Evolutionary conservation across 2,888 invertebrate genomes (phyloP).

Genomic region (Mycalesis mineus): DNA sequence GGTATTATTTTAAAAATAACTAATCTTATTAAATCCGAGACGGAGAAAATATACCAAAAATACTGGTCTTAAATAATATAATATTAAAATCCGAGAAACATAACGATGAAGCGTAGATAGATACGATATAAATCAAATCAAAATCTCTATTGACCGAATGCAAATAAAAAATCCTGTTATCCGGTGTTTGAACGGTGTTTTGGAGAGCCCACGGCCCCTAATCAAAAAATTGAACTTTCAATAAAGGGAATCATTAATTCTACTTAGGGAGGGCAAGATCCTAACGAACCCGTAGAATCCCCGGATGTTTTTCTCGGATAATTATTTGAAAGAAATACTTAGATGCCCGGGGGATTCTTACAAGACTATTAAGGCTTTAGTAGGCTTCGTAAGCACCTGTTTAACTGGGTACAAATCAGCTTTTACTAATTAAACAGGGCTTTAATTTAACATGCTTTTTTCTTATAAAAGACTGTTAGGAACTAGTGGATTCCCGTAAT

Average conservation of each 20-base stretch:
- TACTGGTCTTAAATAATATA: too few relatives aligned
- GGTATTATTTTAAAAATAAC: too few relatives aligned
- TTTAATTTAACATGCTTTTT: background rate
- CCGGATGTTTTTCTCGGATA: slow-evolving; percentile 71
- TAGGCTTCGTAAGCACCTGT: slow-evolving; percentile 18
- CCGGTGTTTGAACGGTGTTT: slow-evolving; percentile 70
- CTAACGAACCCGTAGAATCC: slow-evolving; percentile 70
- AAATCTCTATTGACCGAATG: slow-evolving; percentile 67
- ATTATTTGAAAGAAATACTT: slow-evolving; percentile 56
- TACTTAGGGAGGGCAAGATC: slow-evolving; percentile 61
- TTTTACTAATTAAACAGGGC: slow-evolving; percentile 14
- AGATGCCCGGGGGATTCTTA: slow-evolving; percentile 30
- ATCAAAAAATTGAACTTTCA: slow-evolving; percentile 85
- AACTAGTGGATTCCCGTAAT: too few relatives aligned
- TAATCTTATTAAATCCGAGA: too few relatives aligned
- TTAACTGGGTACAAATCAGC: slow-evolving; percentile 22
- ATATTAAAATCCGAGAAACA: too few relatives aligned
- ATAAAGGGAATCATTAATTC: slow-evolving; percentile 85
- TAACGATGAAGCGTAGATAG: too few relatives aligned
- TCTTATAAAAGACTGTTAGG: too few relatives aligned
- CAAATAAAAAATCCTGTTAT: slow-evolving; percentile 71
- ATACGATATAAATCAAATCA: slow-evolving; percentile 48
- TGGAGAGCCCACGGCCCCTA: slow-evolving; percentile 61
- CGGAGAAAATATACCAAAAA: too few relatives aligned
- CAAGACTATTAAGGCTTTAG: slow-evolving; percentile 30